phyloP scores from a whole-genome alignment of 2,797 vertebrate species.

The Podarcis siculus region DNA sequence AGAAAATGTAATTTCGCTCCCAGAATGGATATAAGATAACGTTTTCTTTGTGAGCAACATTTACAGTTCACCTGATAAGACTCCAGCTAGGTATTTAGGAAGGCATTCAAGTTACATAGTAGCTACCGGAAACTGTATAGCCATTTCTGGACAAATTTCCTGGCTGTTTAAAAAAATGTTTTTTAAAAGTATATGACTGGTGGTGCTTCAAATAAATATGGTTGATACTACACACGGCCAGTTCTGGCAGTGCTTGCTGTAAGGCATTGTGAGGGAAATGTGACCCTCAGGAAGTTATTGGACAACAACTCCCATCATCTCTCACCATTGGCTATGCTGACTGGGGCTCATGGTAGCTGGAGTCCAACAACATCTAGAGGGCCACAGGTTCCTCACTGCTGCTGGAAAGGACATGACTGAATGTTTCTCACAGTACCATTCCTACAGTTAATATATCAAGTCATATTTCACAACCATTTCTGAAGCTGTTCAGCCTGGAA shows the following conservation, averaged over 20 bases:
- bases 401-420: too few species aligned
- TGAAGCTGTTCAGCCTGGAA: not conserved
- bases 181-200: not conserved
- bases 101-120: not conserved
- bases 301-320: not conserved
- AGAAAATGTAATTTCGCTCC: not conserved
- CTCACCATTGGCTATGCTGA: not conserved
- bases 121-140: not conserved
- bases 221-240: not conserved
- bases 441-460: not conserved
- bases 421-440: not conserved
- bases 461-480: not conserved
- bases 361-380: not conserved
- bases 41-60: not conserved
- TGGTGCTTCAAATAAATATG: not conserved
- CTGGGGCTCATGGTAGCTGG: not conserved
- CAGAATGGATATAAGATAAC: not conserved
- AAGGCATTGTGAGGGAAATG: not conserved
- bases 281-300: not conserved
- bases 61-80: not conserved
- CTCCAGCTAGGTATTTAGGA: not conserved
- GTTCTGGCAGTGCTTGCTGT: not conserved
- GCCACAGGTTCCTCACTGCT: not conserved
- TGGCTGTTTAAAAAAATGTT: not conserved
- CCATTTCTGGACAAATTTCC: not conserved